phyloP scores from a whole-genome alignment of 2,113 vertebrate species.

The Dasyurus viverrinus region DNA sequence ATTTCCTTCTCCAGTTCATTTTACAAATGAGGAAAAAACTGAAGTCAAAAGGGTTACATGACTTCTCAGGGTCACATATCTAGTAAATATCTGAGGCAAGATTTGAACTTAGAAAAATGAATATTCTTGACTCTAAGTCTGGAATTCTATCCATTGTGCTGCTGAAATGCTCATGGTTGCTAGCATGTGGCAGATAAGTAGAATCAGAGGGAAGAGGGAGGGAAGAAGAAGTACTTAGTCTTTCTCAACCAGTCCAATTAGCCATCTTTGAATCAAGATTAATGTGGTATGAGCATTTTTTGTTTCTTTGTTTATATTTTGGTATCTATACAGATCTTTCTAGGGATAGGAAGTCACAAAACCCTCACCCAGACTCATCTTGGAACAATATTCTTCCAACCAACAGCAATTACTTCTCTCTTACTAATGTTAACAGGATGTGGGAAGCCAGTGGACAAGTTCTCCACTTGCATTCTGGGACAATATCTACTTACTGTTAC shows the following conservation, averaged over 20 bases:
- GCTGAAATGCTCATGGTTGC: background rate
- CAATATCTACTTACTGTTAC: constrained; percentile 9
- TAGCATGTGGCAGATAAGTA: background rate
- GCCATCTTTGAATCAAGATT: background rate
- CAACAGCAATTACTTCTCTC: background rate
- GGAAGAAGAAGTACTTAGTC: background rate
- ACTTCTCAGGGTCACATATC: background rate
- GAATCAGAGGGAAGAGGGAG: background rate
- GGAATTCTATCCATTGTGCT: too few species aligned
- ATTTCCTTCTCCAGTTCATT: background rate
- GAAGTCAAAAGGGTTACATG: background rate
- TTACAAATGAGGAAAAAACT: background rate
- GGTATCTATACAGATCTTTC: background rate
- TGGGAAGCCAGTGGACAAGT: background rate
- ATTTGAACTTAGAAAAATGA: background rate
- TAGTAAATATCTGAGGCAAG: background rate
- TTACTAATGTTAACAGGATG: constrained; percentile 1
- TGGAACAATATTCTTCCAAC: background rate
- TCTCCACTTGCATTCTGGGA: background rate
- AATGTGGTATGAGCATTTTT: background rate
- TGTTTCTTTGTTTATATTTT: background rate
- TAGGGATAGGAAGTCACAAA: background rate
- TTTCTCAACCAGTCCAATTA: background rate
- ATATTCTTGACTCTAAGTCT: background rate
- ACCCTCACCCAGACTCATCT: background rate